Evolutionary conservation across 2,888 invertebrate species (phyloP).

Genomic region (Pterobdella sp.): DNA sequence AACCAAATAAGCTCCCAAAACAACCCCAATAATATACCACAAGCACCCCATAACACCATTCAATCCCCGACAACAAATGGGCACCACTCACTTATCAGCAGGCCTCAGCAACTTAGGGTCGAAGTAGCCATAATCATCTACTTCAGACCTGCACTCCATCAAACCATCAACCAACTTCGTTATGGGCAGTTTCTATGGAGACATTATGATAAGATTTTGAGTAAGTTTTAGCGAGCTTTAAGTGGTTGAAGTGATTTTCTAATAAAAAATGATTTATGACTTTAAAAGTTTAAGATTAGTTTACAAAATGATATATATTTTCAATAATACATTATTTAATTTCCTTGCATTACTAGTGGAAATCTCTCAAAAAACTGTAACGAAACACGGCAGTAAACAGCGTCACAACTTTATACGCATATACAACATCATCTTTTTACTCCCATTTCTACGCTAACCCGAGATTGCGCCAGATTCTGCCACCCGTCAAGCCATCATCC

Average conservation of each 20-base stretch:
- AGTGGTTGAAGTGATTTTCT: background rate
- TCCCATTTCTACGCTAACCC: too few species aligned
- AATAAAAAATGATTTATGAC: background rate
- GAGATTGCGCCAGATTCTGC: too few species aligned
- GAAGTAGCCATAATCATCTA: conserved; percentile 81
- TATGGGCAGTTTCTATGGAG: conserved; percentile 74
- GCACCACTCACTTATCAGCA: conserved; percentile 43
- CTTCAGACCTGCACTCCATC: conserved; percentile 72
- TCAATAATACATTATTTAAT: too few species aligned
- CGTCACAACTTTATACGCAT: too few species aligned
- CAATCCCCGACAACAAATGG: background rate
- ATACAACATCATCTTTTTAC: too few species aligned
- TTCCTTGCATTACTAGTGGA: too few species aligned
- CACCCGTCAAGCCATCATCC: too few species aligned
- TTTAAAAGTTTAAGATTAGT: too few species aligned
- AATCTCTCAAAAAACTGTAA: too few species aligned
- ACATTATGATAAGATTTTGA: background rate
- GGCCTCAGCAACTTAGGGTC: conserved; percentile 84
- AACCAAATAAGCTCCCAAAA: background rate
- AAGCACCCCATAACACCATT: background rate
- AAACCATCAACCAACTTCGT: conserved; percentile 83
- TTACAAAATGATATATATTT: too few species aligned
- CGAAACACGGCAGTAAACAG: too few species aligned
- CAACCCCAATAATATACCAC: background rate
- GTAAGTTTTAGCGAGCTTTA: too few species aligned